These are phyloP conservation scores for Rotaria magnacalcarata DNA, from an alignment of 2,888 invertebrate genomes.

Conservation along the genomic window DNA sequence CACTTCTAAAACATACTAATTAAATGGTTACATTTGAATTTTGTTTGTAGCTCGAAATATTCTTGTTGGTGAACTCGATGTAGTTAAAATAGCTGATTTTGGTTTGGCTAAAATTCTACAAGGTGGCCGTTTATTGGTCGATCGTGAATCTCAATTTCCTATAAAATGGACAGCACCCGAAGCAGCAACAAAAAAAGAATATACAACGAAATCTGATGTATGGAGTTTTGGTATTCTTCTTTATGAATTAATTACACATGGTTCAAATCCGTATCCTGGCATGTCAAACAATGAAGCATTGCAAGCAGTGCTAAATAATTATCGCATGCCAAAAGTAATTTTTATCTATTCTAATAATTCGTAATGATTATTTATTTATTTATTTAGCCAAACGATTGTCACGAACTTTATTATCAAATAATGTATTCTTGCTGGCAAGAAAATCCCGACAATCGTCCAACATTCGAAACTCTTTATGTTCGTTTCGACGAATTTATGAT, in stretches of 20 bases:
- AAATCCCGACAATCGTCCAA: slow-evolving; percentile 44
- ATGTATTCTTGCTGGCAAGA: slow-evolving; percentile 45
- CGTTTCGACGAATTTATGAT: slow-evolving; percentile 46
- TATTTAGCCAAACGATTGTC: slow-evolving; percentile 38
- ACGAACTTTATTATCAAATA: slow-evolving; percentile 42
- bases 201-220: slow-evolving; percentile 46
- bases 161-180: slow-evolving; percentile 47
- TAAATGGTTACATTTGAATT: not conserved
- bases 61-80: slow-evolving; percentile 58
- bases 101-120: slow-evolving; percentile 93
- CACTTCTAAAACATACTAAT: no score
- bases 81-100: slow-evolving; percentile 84
- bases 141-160: slow-evolving; percentile 43
- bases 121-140: slow-evolving; percentile 62
- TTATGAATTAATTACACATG: slow-evolving; percentile 46
- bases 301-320: slow-evolving; percentile 39
- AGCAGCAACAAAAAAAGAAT: slow-evolving; percentile 42
- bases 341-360: not conserved
- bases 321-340: slow-evolving; percentile 41
- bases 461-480: slow-evolving; percentile 45
- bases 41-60: slow-evolving; percentile 58
- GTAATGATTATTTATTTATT: no score
- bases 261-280: slow-evolving; percentile 46
- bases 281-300: slow-evolving; percentile 45
- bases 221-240: slow-evolving; percentile 46